Base-by-base conservation (phyloP, 2,888 invertebrate species). In the Ecliptopera silaceata region DNA sequence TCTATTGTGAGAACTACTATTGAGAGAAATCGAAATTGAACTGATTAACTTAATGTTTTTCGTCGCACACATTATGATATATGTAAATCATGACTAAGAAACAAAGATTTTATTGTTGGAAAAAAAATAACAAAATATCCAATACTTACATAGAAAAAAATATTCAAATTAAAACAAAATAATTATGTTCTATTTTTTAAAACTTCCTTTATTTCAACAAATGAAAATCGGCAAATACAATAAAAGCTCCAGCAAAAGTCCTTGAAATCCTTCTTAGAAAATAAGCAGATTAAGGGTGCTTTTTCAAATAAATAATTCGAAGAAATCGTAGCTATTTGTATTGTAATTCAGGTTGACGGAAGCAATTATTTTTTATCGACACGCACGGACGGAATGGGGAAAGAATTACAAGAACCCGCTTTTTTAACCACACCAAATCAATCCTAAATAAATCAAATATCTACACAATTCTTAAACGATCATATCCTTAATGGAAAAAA, bases 361-460 rank as follows among this genome's bases (percentile, higher is more conserved):
- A 86, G 86, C 88, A 90, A 89, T 91, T 90, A 89, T 88, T 86
- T 89, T 89, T 88, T 88, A 88, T 86, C 86, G 88, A 79, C 78
- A 85, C 86, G 90, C 91, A 91, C 89, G 91, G 79, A 68, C 71
- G 74, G 69, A 70, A 57, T 54, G 59, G 54, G 59, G 58, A 60
- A 52, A 34, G 15, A 38, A 38, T 48, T 32, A 45, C 60, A 49
- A 61, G 48, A 52, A 59, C 56, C 58, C 58, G 38, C 38, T 53
- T 47, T 41, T 32, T 38, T 18, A 18, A 6, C n/a, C n/a, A 13
- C 6, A 8, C 10, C 26, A 26, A 26, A 26, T 26, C 1, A 6
- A 26, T 26, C 10, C 10, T 8, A 26, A 26, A 8, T n/a, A n/a
- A n/a, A n/a, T n/a, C n/a, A n/a, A n/a, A n/a, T n/a, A n/a, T n/a